A percentile compares a stretch with the other conserved stretches of the same genome.
Conservation (phyloP, 2,888 invertebrate species). For the Drosophila affinis region DNA sequence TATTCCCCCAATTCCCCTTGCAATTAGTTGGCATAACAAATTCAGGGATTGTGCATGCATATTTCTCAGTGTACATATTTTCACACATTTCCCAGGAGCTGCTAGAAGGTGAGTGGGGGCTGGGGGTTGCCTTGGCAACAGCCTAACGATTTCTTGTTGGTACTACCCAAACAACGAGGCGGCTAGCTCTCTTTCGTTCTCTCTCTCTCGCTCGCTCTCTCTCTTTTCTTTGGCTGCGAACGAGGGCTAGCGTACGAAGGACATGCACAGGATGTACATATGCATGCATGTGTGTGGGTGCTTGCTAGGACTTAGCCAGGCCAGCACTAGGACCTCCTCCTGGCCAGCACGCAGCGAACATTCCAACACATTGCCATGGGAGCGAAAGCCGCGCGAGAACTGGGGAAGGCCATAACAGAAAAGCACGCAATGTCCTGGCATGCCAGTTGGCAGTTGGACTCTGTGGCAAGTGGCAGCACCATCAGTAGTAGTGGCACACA, state of each 20-base stretch:
- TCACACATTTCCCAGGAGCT: background rate
- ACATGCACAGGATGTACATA: slow-evolving; percentile 12
- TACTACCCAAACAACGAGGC: slow-evolving; percentile 62
- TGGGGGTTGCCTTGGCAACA: slow-evolving; percentile 61
- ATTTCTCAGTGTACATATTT: background rate
- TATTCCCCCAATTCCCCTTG: background rate
- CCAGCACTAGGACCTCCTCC: slow-evolving; percentile 33
- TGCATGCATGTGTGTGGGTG: background rate
- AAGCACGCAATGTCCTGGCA: slow-evolving; percentile 58
- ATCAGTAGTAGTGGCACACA: slow-evolving; percentile 11
- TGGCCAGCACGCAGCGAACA: slow-evolving; percentile 59
- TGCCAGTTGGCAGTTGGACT: slow-evolving; percentile 71
- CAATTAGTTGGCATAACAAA: background rate
- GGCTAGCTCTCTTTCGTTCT: background rate
- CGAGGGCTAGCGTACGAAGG: slow-evolving; percentile 50
- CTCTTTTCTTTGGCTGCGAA: slow-evolving; percentile 1
- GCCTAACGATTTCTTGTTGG: slow-evolving; percentile 69
- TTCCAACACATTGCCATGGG: slow-evolving; percentile 79
- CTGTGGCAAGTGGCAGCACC: slow-evolving; percentile 67
- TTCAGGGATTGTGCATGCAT: background rate
- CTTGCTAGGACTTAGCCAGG: slow-evolving; percentile 35
- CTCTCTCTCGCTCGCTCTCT: background rate
- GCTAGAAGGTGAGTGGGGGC: background rate
- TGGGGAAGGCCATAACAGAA: slow-evolving; percentile 69
- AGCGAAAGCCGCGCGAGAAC: slow-evolving; percentile 40